phyloP scores from a whole-genome alignment of 2,888 invertebrate species.

The Chydorus sphaericus region DNA sequence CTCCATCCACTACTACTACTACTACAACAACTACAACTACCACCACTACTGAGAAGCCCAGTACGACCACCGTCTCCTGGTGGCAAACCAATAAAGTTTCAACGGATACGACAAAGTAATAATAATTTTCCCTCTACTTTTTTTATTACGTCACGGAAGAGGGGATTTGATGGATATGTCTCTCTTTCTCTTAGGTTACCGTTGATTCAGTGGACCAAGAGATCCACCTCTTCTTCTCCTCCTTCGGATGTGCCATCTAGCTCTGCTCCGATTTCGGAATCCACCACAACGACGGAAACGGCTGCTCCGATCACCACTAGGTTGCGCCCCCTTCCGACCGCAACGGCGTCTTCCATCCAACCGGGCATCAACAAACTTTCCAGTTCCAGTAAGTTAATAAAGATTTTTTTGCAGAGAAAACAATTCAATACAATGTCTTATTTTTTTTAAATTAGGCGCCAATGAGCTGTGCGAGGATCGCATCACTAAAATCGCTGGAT shows the following conservation, averaged over 20 bases:
- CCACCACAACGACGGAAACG: background rate
- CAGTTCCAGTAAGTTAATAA: background rate
- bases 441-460: too few relatives aligned
- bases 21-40: conserved; percentile 17
- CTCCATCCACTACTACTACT: conserved; percentile 16
- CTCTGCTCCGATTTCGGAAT: background rate
- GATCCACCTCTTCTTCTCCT: background rate
- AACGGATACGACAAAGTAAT: conserved; percentile 1
- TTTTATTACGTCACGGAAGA: background rate
- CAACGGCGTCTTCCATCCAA: background rate
- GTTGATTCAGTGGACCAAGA: conserved; percentile 12
- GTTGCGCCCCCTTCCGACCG: background rate
- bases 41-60: conserved; percentile 14
- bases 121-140: background rate
- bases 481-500: conserved; percentile 25
- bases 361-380: background rate
- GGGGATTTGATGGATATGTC: background rate
- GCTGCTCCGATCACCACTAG: conserved; percentile 1
- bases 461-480: conserved; percentile 25
- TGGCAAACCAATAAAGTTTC: conserved; percentile 13
- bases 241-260: background rate
- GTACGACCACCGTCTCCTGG: conserved; percentile 8
- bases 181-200: background rate
- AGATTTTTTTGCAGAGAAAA: background rate
- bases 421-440: background rate